A percentile compares a stretch with the other conserved stretches of the same genome.
These are phyloP conservation scores for Plumapathes pennacea DNA, from an alignment of 92 coral and sea anemone genomes.

Conservation along the genomic window DNA sequence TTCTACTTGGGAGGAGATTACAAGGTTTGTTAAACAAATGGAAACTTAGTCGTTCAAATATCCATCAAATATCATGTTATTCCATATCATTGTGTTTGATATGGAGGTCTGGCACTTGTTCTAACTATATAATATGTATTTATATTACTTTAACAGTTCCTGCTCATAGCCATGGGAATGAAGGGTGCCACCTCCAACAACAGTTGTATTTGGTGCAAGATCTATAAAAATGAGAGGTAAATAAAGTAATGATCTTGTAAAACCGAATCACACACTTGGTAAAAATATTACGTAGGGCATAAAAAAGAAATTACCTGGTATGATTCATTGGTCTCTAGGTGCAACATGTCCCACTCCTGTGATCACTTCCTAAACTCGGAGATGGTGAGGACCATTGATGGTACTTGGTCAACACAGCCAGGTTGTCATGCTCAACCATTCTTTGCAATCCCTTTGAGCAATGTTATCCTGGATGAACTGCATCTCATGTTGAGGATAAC, in stretches of 20 bases:
- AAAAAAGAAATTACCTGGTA: no score
- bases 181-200: slow-evolving; percentile 43
- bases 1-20: no score
- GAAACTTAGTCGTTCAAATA: no score
- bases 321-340: no score
- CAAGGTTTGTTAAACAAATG: no score
- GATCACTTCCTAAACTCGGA: no score
- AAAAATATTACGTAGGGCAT: no score
- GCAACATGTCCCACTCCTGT: no score
- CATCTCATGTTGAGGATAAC: slow-evolving; percentile 3
- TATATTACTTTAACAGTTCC: slow-evolving; percentile 21
- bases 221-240: slow-evolving; percentile 41
- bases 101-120: slow-evolving; percentile 2
- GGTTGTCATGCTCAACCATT: slow-evolving; percentile 5
- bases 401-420: neutral
- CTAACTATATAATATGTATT: neutral
- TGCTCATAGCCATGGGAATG: slow-evolving; percentile 51
- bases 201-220: slow-evolving; percentile 41
- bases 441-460: neutral
- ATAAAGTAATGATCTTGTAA: neutral
- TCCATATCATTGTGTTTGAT: no score
- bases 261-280: neutral
- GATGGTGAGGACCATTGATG: neutral
- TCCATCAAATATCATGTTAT: no score
- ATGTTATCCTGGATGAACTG: neutral